These are phyloP conservation scores for Melanotaenia trifasciata DNA, from an alignment of 2,797 vertebrate species.

Conservation along the genomic window DNA sequence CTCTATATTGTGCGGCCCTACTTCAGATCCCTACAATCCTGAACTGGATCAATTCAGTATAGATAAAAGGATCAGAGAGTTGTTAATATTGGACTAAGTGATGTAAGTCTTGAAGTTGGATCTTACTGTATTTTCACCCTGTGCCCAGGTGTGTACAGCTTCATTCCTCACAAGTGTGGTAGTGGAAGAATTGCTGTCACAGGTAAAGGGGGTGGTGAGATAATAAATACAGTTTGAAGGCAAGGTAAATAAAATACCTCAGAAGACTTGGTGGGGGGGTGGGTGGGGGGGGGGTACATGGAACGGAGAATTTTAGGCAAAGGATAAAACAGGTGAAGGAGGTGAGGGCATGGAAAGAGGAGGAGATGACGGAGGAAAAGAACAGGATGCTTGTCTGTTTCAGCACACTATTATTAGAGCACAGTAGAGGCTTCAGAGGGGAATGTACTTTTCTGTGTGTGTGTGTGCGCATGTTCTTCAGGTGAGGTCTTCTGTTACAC, in stretches of 20 bases:
- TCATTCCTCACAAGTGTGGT: slow-evolving; percentile 54
- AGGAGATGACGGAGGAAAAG: slow-evolving; percentile 35
- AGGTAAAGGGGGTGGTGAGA: slow-evolving; percentile 15
- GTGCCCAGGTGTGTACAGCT: neutral
- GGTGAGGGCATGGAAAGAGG: slow-evolving; percentile 40
- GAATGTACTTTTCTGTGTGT: slow-evolving; percentile 6
- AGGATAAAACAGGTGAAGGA: neutral
- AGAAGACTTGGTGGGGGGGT: neutral
- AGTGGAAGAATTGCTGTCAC: slow-evolving; percentile 52
- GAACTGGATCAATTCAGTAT: no score
- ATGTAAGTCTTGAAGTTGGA: no score
- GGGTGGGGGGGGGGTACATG: no score
- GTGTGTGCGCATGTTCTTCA: slow-evolving; percentile 19
- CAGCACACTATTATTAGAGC: slow-evolving; percentile 58
- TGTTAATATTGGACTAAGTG: no score
- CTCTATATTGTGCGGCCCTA: no score
- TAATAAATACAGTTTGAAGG: slow-evolving; percentile 19
- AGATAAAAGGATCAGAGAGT: no score
- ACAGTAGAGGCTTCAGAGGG: slow-evolving; percentile 13
- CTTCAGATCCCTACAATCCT: no score
- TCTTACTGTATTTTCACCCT: neutral
- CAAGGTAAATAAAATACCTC: slow-evolving; percentile 3
- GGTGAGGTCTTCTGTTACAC: slow-evolving; percentile 49
- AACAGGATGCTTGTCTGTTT: slow-evolving; percentile 50
- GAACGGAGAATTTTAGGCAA: slow-evolving; percentile 2